Evolutionary conservation across 2,797 vertebrate species (phyloP).

Genomic region (Leontocebus nigricollis): DNA sequence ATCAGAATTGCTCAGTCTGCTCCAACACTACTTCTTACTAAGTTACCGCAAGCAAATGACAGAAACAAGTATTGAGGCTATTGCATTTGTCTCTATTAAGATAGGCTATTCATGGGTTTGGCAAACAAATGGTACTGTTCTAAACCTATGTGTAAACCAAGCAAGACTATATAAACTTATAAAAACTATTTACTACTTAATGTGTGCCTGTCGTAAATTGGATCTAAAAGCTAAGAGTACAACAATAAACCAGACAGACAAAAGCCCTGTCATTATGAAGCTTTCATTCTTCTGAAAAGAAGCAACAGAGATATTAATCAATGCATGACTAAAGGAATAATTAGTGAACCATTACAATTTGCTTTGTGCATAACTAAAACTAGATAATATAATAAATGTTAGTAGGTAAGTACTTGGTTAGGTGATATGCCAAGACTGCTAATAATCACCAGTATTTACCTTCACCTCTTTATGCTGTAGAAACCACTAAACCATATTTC

Average conservation of each 20-base stretch:
- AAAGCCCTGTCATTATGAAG: not conserved
- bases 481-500: not conserved
- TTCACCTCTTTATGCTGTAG: not conserved
- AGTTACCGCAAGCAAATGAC: not conserved
- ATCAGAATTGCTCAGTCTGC: not conserved
- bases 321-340: not conserved
- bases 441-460: not conserved
- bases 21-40: not conserved
- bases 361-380: not conserved
- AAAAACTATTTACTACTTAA: not conserved
- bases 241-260: not conserved
- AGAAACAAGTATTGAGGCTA: not conserved
- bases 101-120: not conserved
- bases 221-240: not conserved
- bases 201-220: not conserved
- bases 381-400: not conserved
- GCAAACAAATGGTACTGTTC: not conserved
- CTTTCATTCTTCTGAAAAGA: not conserved
- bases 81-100: not conserved
- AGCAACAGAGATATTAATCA: not conserved
- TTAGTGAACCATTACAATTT: not conserved
- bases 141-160: not conserved
- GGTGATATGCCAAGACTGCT: not conserved
- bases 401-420: not conserved
- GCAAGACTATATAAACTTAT: not conserved